Conservation (phyloP, 2,888 invertebrate genomes). For the Congeria kusceri region DNA sequence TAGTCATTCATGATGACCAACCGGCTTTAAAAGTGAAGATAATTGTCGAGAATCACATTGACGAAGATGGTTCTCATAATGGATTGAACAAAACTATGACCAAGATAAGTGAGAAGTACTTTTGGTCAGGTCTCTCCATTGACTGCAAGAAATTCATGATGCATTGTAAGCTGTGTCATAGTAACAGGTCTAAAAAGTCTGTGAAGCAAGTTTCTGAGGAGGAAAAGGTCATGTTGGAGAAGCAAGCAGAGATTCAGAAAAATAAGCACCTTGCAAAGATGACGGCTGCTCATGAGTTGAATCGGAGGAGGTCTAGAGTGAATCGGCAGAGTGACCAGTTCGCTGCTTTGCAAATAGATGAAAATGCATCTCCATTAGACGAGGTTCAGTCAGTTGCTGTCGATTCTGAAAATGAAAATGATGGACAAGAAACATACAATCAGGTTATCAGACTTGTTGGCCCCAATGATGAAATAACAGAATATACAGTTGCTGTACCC, state of each 20-base stretch:
- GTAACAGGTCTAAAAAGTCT: constrained; percentile 27
- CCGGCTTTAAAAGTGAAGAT: constrained; percentile 58
- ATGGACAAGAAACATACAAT: constrained; percentile 1
- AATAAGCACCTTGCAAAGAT: neutral
- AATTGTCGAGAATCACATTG: constrained; percentile 58
- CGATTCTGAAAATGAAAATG: neutral
- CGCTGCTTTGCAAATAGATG: neutral
- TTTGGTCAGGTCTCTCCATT: constrained; percentile 47
- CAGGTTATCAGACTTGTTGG: constrained; percentile 49
- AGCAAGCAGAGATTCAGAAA: constrained; percentile 1
- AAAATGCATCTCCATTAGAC: neutral
- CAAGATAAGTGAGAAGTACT: constrained; percentile 42
- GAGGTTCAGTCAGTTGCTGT: constrained; percentile 11
- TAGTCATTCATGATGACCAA: constrained; percentile 56
- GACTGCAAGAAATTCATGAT: constrained; percentile 55
- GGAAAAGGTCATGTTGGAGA: constrained; percentile 11
- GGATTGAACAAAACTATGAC: constrained; percentile 50
- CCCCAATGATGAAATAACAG: constrained; percentile 47
- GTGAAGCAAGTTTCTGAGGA: constrained; percentile 34
- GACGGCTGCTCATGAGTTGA: neutral
- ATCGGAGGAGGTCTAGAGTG: neutral
- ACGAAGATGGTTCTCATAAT: constrained; percentile 54
- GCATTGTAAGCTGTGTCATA: constrained; percentile 48
- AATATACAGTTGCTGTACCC: constrained; percentile 47
- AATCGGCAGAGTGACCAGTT: constrained; percentile 5